Conservation (phyloP, 2,888 invertebrate species). For the Drosophila infuscata region DNA sequence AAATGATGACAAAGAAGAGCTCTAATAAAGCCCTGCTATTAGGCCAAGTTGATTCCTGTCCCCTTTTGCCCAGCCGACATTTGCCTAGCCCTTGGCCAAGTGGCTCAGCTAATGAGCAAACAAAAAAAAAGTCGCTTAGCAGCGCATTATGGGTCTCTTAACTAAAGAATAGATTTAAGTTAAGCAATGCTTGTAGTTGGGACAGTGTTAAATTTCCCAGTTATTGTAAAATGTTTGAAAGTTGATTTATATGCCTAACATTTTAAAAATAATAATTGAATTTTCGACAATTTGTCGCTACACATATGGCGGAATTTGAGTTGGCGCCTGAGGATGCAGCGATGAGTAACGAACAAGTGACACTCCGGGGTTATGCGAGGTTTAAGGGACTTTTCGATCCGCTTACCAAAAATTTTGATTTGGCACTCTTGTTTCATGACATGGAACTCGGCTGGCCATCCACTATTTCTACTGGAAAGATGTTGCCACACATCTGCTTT, state of each 20-base stretch:
- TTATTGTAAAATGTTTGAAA: not conserved
- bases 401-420: slow-evolving; percentile 12
- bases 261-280: slow-evolving; percentile 28
- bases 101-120: slow-evolving; percentile 56
- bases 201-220: not conserved
- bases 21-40: slow-evolving; percentile 53
- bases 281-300: not conserved
- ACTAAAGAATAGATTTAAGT: not conserved
- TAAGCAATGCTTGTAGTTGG: not conserved
- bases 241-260: slow-evolving; percentile 49
- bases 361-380: slow-evolving; percentile 36
- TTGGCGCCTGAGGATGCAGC: slow-evolving; percentile 46
- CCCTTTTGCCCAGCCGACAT: slow-evolving; percentile 42
- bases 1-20: slow-evolving; percentile 43
- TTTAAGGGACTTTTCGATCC: slow-evolving; percentile 15
- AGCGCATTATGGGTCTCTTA: not conserved
- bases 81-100: slow-evolving; percentile 57
- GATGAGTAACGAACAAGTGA: slow-evolving; percentile 41
- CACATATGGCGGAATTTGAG: slow-evolving; percentile 44
- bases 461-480: slow-evolving; percentile 16
- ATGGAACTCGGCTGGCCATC: slow-evolving; percentile 46
- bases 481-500: slow-evolving; percentile 25
- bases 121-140: slow-evolving; percentile 37
- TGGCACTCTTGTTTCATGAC: slow-evolving; percentile 35
- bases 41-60: slow-evolving; percentile 35